Percentiles rank a stretch among this genome's conserved stretches.
Evolutionary conservation across 2,888 invertebrate species (phyloP).

Genomic region (Stratiomys singularior): DNA sequence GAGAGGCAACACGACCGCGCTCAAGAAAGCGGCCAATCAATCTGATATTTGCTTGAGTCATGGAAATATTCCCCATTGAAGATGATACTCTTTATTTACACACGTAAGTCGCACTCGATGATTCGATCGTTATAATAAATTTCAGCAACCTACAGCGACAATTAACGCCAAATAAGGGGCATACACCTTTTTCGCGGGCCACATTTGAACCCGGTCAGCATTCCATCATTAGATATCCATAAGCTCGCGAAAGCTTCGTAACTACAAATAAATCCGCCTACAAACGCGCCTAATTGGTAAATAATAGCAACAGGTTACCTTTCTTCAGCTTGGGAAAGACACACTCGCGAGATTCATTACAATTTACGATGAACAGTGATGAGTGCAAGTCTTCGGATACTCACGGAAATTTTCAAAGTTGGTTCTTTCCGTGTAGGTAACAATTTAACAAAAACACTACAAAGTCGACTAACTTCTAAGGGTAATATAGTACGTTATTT

Average conservation of each 20-base stretch:
- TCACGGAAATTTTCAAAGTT: too few species aligned
- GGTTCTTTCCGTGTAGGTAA: too few species aligned
- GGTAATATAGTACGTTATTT: too few species aligned
- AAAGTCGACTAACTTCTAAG: too few species aligned
- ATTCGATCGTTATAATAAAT: neutral
- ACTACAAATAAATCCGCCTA: slow-evolving; percentile 13
- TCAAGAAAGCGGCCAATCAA: neutral
- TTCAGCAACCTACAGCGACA: slow-evolving; percentile 19
- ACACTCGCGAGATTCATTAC: slow-evolving; percentile 22
- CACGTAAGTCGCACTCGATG: neutral
- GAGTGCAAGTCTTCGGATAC: too few species aligned
- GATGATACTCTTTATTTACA: slow-evolving; percentile 37
- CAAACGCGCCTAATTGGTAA: slow-evolving; percentile 12
- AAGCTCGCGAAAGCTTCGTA: slow-evolving; percentile 1
- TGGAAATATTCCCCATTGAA: slow-evolving; percentile 25
- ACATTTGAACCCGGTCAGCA: slow-evolving; percentile 19
- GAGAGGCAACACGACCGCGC: neutral
- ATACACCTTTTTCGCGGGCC: slow-evolving; percentile 12
- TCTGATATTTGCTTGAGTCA: slow-evolving; percentile 21
- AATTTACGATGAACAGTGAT: neutral
- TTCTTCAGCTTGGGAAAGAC: neutral
- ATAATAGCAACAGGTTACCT: slow-evolving; percentile 23
- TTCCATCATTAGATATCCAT: slow-evolving; percentile 33
- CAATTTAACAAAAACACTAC: too few species aligned
- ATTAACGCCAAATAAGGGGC: slow-evolving; percentile 17